phyloP scores from a whole-genome alignment of 1,140 invertebrate species.

The Drosophila ficusphila region DNA sequence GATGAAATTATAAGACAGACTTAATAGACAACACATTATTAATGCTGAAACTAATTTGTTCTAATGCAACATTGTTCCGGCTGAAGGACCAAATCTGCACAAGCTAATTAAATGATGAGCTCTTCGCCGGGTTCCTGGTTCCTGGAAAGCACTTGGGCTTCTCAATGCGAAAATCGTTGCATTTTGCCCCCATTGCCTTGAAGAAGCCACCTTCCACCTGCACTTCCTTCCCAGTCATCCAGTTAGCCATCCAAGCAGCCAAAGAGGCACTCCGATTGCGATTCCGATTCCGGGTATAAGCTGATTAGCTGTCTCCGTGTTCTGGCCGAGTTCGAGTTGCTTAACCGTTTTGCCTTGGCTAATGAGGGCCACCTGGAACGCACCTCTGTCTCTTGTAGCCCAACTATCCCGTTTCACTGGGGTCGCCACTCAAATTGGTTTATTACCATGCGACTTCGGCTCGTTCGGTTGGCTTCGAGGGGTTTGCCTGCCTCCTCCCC shows the following conservation, averaged over 20 bases:
- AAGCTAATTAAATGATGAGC: too few relatives aligned
- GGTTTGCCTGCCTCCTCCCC: neutral
- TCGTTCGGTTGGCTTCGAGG: neutral
- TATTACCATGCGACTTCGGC: slow-evolving; percentile 14
- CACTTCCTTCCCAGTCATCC: neutral
- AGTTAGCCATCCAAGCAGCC: too few relatives aligned
- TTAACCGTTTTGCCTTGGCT: slow-evolving; percentile 1
- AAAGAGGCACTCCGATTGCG: too few relatives aligned
- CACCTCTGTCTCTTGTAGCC: slow-evolving; percentile 6
- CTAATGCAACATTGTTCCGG: too few relatives aligned
- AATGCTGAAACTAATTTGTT: too few relatives aligned
- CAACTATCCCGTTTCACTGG: slow-evolving; percentile 16
- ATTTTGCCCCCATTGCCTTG: neutral
- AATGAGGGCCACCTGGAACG: slow-evolving; percentile 21
- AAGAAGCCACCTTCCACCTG: neutral
- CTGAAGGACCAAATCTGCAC: too few relatives aligned
- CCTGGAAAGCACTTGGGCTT: too few relatives aligned
- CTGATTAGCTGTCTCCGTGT: slow-evolving; percentile 22
- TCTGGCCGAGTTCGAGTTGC: neutral
- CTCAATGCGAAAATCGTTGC: neutral
- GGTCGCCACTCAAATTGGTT: slow-evolving; percentile 33
- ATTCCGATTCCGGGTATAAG: slow-evolving; percentile 23
- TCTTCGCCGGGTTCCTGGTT: too few relatives aligned
- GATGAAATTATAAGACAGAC: too few relatives aligned
- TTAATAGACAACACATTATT: too few relatives aligned